Percentiles rank a stretch among this genome's conserved stretches.
These are phyloP conservation scores for Oikopleura vanhoeffeni DNA, from an alignment of 23 tunicate species.

Conservation along the genomic window DNA sequence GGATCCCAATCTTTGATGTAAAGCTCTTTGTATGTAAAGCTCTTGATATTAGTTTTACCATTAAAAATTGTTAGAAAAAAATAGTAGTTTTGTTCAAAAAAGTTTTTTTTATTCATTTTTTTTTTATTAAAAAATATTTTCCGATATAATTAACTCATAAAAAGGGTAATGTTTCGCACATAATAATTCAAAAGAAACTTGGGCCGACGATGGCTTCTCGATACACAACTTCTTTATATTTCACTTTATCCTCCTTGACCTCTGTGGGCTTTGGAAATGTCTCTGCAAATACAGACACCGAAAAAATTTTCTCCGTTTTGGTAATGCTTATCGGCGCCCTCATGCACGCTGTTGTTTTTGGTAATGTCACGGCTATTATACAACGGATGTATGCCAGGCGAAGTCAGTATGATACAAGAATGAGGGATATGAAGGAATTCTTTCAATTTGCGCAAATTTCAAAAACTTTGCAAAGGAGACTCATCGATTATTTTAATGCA, in stretches of 20 bases:
- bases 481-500: slow-evolving; percentile 33
- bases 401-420: slow-evolving; percentile 30
- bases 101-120: too few relatives aligned
- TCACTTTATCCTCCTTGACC: slow-evolving; percentile 47
- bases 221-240: slow-evolving; percentile 49
- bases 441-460: slow-evolving; percentile 14
- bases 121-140: too few relatives aligned
- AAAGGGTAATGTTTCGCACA: too few relatives aligned
- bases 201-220: slow-evolving; percentile 32
- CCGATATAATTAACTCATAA: too few relatives aligned
- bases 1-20: too few relatives aligned
- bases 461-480: slow-evolving; percentile 21
- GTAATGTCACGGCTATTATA: slow-evolving; percentile 48
- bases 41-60: too few relatives aligned
- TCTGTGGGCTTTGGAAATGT: slow-evolving; percentile 71
- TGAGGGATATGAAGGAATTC: slow-evolving; percentile 44
- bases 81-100: too few relatives aligned
- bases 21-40: too few relatives aligned
- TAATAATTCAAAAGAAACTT: too few relatives aligned
- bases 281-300: slow-evolving; percentile 44
- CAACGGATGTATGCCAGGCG: slow-evolving; percentile 23
- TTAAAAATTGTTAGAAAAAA: too few relatives aligned
- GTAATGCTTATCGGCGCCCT: slow-evolving; percentile 56
- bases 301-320: slow-evolving; percentile 40
- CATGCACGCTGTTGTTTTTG: slow-evolving; percentile 64